Base-by-base conservation (phyloP, 2,797 vertebrate genomes). In the Meriones psammophilus region DNA sequence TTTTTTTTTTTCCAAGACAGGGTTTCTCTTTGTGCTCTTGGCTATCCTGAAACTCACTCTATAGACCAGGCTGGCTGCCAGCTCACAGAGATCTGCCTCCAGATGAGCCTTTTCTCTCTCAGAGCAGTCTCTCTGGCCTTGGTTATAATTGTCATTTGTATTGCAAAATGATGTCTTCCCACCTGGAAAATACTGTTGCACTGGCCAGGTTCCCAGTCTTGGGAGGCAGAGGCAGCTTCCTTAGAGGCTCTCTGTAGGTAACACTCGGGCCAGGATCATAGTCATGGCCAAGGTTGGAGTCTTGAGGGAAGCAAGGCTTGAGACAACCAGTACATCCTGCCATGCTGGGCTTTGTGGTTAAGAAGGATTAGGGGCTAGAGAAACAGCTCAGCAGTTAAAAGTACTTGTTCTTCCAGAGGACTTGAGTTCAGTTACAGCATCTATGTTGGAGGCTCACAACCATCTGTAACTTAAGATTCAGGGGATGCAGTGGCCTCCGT, bases 141-240 rank as follows among this genome's bases (percentile, higher is more conserved):
- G 71, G 88, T 83, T 92, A 36, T 94, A 83, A n/a, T 92, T 24
- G 36, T 91, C 74, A 76, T 95, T 92, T 85, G 42, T 56, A 77
- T 89, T 85, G 68, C 62, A 85, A 24, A 85, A 50, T n/a, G 30
- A 50, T 68, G 50, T 66, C 62, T 50, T 87, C 46, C 33, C 24
- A 50, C 20, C 4, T 88, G 68, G 46, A 73, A 73, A 73, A 58
- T n/a, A 88, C 36, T 39, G 17, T 58, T 58, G 56, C 56, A 58
- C 14, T 58, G 13, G 56, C 56, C 17, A 36, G 56, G 58, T 62
- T 81, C 12, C 84, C 1, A 1, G 46, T 30, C 54, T 74, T 42
- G 36, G 50, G 86, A 88, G 28, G 36, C 86, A 39, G n/a, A 60
- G 33, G 56, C 10, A 18, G 73, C 69, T 18, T 68, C 28, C 17